Conservation (phyloP, 1,140 invertebrate species). For the Tachypleus tridentatus region DNA sequence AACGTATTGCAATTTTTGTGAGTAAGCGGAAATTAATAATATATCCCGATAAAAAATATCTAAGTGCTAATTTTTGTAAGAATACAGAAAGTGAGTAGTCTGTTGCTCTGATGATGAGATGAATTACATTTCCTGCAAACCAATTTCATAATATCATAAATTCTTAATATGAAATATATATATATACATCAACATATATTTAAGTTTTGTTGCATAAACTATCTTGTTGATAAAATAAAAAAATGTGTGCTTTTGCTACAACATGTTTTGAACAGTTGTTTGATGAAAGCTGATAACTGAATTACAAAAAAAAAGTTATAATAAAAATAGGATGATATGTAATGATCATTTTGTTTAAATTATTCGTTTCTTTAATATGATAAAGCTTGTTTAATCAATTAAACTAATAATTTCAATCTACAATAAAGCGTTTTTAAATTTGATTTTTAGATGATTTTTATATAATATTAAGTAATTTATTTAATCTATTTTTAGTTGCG, state of each 20-base stretch:
- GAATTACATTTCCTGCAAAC: background rate
- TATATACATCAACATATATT: too few relatives aligned
- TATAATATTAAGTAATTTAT: background rate
- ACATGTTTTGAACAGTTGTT: too few relatives aligned
- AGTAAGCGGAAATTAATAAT: background rate
- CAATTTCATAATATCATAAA: background rate
- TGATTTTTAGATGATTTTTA: background rate
- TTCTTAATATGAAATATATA: too few relatives aligned
- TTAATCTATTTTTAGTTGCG: slow-evolving; percentile 19
- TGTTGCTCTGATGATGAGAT: background rate
- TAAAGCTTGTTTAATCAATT: too few relatives aligned
- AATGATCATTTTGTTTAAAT: background rate
- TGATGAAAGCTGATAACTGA: too few relatives aligned
- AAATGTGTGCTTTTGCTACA: too few relatives aligned
- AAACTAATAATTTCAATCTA: background rate
- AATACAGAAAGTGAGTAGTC: background rate
- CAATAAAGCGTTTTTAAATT: background rate
- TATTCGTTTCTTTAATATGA: too few relatives aligned
- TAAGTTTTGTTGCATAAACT: too few relatives aligned
- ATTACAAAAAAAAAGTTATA: too few relatives aligned
- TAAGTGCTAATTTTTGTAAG: background rate
- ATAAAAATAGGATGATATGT: too few relatives aligned
- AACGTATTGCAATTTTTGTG: background rate
- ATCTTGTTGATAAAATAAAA: too few relatives aligned
- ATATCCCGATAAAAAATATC: background rate